Conservation (phyloP, 2,797 vertebrate species). For the Erithacus rubecula region DNA sequence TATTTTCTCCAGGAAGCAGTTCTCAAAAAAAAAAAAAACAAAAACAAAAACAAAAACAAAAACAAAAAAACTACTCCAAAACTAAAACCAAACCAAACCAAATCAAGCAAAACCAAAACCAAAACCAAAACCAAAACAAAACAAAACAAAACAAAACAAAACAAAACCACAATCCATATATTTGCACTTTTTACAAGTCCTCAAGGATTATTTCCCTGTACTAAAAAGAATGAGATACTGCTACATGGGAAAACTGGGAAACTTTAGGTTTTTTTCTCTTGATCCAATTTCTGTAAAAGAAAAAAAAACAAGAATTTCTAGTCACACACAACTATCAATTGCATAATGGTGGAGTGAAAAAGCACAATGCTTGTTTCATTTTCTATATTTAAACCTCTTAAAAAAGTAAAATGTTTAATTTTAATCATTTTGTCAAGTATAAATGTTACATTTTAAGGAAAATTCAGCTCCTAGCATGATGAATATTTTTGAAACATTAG, state of each 20-base stretch:
- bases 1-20: conserved; percentile 9
- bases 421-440: background rate
- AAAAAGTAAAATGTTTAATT: background rate
- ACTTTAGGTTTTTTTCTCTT: background rate
- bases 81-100: too few species aligned
- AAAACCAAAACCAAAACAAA: too few species aligned
- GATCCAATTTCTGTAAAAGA: background rate
- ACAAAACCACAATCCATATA: background rate
- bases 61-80: too few species aligned
- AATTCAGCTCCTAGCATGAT: background rate
- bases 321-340: fast-evolving
- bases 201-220: background rate
- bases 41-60: too few species aligned
- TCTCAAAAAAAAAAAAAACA: background rate
- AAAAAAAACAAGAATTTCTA: background rate
- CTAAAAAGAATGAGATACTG: background rate
- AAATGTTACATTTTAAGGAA: background rate
- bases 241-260: background rate
- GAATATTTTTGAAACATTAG: background rate
- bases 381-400: background rate
- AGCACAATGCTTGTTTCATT: background rate
- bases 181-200: background rate
- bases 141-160: too few species aligned
- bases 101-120: too few species aligned
- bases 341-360: background rate